Evolutionary conservation across 2,113 vertebrate genomes (phyloP), one percentile per base, ranked within the genome.

Genomic region (Sturnira hondurensis): DNA sequence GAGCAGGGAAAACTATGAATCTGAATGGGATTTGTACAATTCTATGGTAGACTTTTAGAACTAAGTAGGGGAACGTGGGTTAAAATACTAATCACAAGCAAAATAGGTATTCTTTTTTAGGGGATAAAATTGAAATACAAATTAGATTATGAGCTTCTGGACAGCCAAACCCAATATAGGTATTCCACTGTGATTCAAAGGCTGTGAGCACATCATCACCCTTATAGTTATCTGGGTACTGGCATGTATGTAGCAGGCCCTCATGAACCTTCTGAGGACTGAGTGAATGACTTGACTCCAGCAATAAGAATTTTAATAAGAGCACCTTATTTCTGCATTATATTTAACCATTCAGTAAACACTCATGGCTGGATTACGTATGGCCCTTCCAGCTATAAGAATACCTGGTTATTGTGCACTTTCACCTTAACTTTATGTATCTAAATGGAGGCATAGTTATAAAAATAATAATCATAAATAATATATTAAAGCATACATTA

Each of bases 141-240:
- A 28, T 70, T 47, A 68, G 28, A 61, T n/a, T n/a, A 45, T 67
- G 45, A 54, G n/a, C 17, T 84, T 89, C 0, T 16, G 65, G 70
- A 56, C 3, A 70, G 45, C 8, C 19, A 56, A 15, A 4, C 45
- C 43, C 36, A 17, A 4, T 4, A 7, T 0, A 77, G 47, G 56
- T 16, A 15, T 47, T 56, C 38, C 41, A 52, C 0, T 0, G 28
- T 36, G 54, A 26, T 26, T 58, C 38, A 38, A 10, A 71, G n/a
- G 10, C 20, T 16, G 0, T 7, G 17, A 41, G 31, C 13, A 15
- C 7, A 20, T 33, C 7, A 5, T 1, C 20, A 4, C 47, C 31
- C 22, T 28, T 6, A 68, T 36, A 31, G 10, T 63, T 56, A 58
- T 41, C 19, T 50, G 52, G 31, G 19, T 22, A 10, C 14, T n/a